Conservation (phyloP, 2,797 vertebrate species). For the Catostomus latipinnis region DNA sequence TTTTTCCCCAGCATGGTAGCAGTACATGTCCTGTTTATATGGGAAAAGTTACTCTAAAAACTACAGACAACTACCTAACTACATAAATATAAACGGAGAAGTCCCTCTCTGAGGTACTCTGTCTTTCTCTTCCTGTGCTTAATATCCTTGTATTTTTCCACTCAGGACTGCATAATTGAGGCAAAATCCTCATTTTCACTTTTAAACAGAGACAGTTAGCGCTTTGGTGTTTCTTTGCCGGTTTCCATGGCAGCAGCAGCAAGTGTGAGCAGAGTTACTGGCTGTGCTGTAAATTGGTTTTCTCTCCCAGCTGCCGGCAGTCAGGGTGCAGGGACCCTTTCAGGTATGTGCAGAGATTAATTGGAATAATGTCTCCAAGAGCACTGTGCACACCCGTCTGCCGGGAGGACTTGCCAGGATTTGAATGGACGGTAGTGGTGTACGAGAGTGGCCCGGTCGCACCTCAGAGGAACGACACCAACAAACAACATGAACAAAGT, state of each 20-base stretch:
- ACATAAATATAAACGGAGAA: neutral
- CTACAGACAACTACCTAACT: neutral
- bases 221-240: constrained; percentile 55
- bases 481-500: constrained; percentile 12
- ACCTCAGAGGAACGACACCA: neutral
- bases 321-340: constrained; percentile 38
- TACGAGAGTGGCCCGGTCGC: neutral
- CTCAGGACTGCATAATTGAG: neutral
- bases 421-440: constrained; percentile 19
- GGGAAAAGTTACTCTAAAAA: neutral
- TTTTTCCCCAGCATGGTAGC: too few species aligned
- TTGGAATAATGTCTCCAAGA: constrained; percentile 31
- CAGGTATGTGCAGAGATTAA: constrained; percentile 21
- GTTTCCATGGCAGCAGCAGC: constrained; percentile 76
- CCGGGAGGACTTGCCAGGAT: neutral
- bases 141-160: constrained; percentile 1
- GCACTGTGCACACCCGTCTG: neutral
- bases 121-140: constrained; percentile 33
- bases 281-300: constrained; percentile 50
- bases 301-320: constrained; percentile 30
- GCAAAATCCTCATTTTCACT: constrained; percentile 42
- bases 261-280: constrained; percentile 55
- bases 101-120: neutral
- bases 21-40: neutral
- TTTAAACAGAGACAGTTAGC: constrained; percentile 43